Evolutionary conservation across 2,888 invertebrate genomes (phyloP), one percentile per base, ranked within the genome.

Genomic region (Tenthredo distinguenda): DNA sequence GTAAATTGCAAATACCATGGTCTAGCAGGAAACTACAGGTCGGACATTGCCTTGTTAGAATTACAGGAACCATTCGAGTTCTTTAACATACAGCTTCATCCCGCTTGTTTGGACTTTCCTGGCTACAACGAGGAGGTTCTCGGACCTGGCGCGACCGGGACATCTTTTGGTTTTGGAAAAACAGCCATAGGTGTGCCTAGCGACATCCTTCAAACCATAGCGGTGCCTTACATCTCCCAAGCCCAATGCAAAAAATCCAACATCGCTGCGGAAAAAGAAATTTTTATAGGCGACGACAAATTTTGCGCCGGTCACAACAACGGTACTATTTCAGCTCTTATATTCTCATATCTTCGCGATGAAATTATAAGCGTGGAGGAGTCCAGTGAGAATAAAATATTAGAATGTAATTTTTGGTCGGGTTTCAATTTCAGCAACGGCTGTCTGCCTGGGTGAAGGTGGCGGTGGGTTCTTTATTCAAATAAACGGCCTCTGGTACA

Each of bases 381-480:
- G 40, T n/a, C 37, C 6, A 65, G 31, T 50, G 0, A 50, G 18
- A 10, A 18, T 58, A 21, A 65, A 65, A 15, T 71, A 34, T 15
- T 18, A 18, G 3, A 31, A 71, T 37, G 3, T 71, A 43, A 43
- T 15, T 74, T 74, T 34, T 43, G 2, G 10, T 74, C 34, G 5
- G 4, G 47, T 43, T 47, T 47, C 5, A 74, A 43, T 89, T 90
- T 50, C 86, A 94, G 94, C 93, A 85, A 92, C 93, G n/a, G 89
- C 94, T 1, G 94, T 94, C 12, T 94, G 94, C 84, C 91, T 93
- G 62, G 94, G 94, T 4, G 94, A 94, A 87, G 94, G 94, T 87
- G 94, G 94, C 0, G 94, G 94, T 15, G 94, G 94, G 62, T 89
- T 94, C 18, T 92, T 93, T 0, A 93, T 94, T 77, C 86, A 89